These are phyloP conservation scores for Cydia splendana DNA, from an alignment of 1,140 invertebrate species.

Conservation along the genomic window DNA sequence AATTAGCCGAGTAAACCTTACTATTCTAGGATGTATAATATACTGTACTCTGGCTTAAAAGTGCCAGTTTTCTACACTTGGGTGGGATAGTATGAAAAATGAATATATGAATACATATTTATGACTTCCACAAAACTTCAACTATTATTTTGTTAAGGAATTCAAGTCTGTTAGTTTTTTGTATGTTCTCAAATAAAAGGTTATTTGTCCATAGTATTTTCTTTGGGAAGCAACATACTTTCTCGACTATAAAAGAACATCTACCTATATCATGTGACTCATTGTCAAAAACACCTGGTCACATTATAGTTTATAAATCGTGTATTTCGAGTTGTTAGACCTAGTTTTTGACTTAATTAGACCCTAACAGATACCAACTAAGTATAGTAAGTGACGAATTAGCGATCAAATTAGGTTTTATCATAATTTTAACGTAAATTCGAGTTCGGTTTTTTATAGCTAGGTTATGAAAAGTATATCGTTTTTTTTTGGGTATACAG, in stretches of 20 bases:
- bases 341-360: conserved; percentile 9
- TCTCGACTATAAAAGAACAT: conserved; percentile 44
- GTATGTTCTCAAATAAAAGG: no score
- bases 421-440: neutral
- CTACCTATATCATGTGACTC: conserved; percentile 57
- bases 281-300: conserved; percentile 48
- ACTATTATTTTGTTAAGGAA: no score
- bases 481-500: neutral
- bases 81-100: no score
- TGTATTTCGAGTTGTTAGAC: conserved; percentile 24
- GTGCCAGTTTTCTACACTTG: no score
- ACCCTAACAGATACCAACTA: neutral
- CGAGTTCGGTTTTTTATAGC: neutral
- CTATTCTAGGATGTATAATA: no score
- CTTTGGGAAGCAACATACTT: conserved; percentile 48
- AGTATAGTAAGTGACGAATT: neutral
- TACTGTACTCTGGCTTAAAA: no score
- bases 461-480: conserved; percentile 6
- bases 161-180: no score
- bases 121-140: no score
- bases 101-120: no score
- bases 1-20: no score
- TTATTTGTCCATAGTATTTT: conserved; percentile 37
- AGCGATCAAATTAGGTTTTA: neutral
- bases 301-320: conserved; percentile 10